A percentile compares a stretch with the other conserved stretches of the same genome.
Conservation (phyloP, 2,797 vertebrate genomes). For the Vultur gryphus region DNA sequence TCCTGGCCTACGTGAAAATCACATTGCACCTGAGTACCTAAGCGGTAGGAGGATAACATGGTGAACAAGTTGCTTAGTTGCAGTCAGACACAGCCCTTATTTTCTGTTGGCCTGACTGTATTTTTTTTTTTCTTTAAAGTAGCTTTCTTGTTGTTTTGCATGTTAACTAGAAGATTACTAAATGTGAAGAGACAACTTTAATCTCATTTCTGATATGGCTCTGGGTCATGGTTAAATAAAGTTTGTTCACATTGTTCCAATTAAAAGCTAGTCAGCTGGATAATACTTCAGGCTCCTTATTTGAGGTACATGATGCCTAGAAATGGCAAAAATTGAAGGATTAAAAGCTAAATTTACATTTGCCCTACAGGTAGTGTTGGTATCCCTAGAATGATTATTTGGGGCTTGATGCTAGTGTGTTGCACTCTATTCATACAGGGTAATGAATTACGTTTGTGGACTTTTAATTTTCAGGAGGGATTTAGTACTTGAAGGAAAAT, state of each 20-base stretch:
- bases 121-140: neutral
- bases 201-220: neutral
- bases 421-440: neutral
- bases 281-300: neutral
- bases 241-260: neutral
- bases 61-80: neutral
- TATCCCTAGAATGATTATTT: neutral
- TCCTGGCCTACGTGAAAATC: neutral
- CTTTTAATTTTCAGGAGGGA: neutral
- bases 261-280: constrained; percentile 1
- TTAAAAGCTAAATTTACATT: constrained; percentile 31
- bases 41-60: neutral
- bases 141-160: constrained; percentile 5
- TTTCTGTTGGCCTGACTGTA: neutral
- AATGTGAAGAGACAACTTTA: constrained; percentile 36
- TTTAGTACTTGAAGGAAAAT: neutral
- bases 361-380: neutral
- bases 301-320: neutral
- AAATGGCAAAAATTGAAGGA: constrained; percentile 21
- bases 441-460: neutral
- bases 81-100: neutral
- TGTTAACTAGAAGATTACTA: constrained; percentile 27
- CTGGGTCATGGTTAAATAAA: constrained; percentile 1
- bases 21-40: neutral
- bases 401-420: neutral